Percentiles rank a stretch among this genome's conserved stretches.
phyloP scores from a whole-genome alignment of 2,113 vertebrate genomes.

The Vireo altiloquus region DNA sequence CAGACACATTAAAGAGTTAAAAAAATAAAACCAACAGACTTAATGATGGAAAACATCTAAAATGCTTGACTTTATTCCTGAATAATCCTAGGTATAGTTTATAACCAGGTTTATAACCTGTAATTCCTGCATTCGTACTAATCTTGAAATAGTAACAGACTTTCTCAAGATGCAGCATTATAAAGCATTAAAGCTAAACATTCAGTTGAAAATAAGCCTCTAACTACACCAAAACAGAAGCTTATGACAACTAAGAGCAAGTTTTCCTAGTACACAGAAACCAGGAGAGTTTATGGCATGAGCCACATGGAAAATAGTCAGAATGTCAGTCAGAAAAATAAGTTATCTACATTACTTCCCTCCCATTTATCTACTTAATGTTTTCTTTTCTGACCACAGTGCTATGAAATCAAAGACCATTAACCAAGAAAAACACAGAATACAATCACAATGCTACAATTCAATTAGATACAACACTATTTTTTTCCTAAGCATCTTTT shows the following conservation, averaged over 20 bases:
- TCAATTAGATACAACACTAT: not conserved
- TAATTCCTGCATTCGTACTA: not conserved
- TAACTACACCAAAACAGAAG: not conserved
- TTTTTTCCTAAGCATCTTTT: not conserved
- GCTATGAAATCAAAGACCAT: not conserved
- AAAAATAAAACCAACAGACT: not conserved
- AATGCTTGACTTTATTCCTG: not conserved
- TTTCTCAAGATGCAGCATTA: not conserved
- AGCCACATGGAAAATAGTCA: not conserved
- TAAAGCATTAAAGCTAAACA: not conserved
- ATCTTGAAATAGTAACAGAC: not conserved
- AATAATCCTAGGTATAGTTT: not conserved
- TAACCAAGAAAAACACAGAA: not conserved
- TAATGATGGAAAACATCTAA: not conserved
- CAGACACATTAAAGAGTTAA: not conserved
- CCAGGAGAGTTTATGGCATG: not conserved
- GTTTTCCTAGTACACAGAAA: not conserved
- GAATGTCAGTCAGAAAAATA: not conserved
- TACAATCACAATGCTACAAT: not conserved
- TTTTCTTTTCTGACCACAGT: not conserved
- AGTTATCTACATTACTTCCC: not conserved
- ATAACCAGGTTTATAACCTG: not conserved
- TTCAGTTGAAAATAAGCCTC: not conserved
- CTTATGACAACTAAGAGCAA: not conserved
- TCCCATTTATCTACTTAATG: not conserved